A percentile compares a stretch with the other conserved stretches of the same genome.
Evolutionary conservation across 53 echinoderm and acorn worm genomes (phyloP).

Genomic region (Paracentrotus lividus): DNA sequence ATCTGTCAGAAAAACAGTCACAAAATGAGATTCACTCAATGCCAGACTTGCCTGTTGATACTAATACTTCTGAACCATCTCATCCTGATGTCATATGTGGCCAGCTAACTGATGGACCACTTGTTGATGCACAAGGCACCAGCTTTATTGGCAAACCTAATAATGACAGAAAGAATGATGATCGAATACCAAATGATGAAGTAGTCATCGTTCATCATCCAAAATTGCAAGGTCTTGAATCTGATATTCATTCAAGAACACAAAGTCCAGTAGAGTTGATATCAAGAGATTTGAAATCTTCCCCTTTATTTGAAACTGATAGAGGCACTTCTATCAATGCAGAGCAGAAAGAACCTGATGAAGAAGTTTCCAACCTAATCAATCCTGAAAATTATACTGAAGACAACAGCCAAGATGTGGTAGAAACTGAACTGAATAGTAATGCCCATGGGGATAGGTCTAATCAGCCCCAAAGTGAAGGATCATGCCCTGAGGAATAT

Average conservation of each 20-base stretch:
- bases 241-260: background rate
- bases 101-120: background rate
- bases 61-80: background rate
- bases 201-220: background rate
- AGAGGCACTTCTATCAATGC: background rate
- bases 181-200: background rate
- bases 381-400: background rate
- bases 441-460: background rate
- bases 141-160: background rate
- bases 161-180: background rate
- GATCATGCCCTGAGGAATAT: background rate
- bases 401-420: background rate
- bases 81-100: background rate
- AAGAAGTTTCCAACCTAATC: background rate
- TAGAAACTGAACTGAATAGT: background rate
- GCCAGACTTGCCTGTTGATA: background rate
- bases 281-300: background rate
- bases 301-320: background rate
- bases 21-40: background rate
- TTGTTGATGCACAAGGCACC: background rate
- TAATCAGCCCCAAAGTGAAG: background rate
- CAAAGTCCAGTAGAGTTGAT: background rate
- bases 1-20: background rate
- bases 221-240: background rate
- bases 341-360: background rate